Base-by-base conservation (phyloP, 2,113 vertebrate species). In the Poecile atricapillus region DNA sequence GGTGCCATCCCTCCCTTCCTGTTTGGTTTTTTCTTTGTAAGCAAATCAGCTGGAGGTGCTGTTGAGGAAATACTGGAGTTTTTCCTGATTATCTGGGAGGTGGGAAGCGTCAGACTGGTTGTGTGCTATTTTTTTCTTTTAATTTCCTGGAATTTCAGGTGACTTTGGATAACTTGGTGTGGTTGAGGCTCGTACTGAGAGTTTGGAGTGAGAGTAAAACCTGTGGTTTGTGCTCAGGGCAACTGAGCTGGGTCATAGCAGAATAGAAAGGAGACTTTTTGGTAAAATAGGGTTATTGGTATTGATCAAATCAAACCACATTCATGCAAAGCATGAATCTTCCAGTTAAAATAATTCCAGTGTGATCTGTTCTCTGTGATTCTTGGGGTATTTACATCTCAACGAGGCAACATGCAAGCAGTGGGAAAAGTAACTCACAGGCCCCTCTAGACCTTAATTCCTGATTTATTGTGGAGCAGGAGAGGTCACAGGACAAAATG, bases 171-270 rank as follows among this genome's bases (percentile, higher is more conserved):
- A 50, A 30, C 35, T 39, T 22, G 30, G 15, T 49, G 67, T 37
- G 35, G 30, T 14, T 52, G 69, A 60, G 56, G 56, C 46, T 91
- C 7, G 35, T 74, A 59, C 50, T 83, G 83, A 25, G 13, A 24
- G 68, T 56, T 90, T 13, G 16, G 37, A 44, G 37, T 41, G 75
- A 82, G 30, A 15, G 5, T 28, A 24, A 90, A 70, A 47, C 28
- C 50, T 22, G 4, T 28, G 23, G 16, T 58, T 83, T 30, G 28
- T 85, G 58, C 15, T 14, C 22, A 7, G 30, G 27, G 3, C 24
- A 43, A 16, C 30, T 18, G 15, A 41, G 7, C 3, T 41, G 37
- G 41, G 31, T 74, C 22, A 0, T 0, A 6, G 14, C 2, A 37
- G 37, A 19, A 3, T 1, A 35, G 15, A 44, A 46, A 16, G 4